These are phyloP conservation scores for Latrodectus hesperus DNA, from an alignment of 2,888 invertebrate species.

Conservation along the genomic window DNA sequence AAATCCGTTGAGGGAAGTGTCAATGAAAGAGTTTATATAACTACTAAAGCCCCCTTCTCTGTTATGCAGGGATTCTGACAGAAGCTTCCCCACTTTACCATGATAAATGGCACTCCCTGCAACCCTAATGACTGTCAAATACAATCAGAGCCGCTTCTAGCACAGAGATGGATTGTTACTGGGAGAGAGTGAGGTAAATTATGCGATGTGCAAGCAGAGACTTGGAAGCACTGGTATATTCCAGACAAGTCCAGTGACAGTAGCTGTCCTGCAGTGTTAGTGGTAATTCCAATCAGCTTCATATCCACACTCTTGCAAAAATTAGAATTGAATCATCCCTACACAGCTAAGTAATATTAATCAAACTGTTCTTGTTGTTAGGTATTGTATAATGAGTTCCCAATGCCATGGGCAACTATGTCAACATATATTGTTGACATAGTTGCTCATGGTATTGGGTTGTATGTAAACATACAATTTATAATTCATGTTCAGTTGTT, in stretches of 20 bases:
- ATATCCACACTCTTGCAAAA: background rate
- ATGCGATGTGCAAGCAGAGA: constrained; percentile 11
- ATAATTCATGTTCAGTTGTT: no score
- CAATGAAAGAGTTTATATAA: constrained; percentile 20
- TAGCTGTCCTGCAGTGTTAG: constrained; percentile 33
- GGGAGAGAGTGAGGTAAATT: constrained; percentile 37
- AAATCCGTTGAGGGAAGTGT: constrained; percentile 4
- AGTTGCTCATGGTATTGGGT: no score
- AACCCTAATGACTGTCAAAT: constrained; percentile 64
- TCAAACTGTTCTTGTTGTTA: no score
- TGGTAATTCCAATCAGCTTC: constrained; percentile 1
- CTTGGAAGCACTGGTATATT: background rate
- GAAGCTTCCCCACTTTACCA: constrained; percentile 46
- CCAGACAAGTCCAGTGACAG: constrained; percentile 9
- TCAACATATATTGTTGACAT: no score
- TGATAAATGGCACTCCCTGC: constrained; percentile 56
- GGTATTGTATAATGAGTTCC: no score
- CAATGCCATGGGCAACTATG: no score
- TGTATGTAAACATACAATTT: no score
- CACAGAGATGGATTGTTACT: constrained; percentile 54
- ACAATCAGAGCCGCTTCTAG: constrained; percentile 58
- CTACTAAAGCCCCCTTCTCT: background rate
- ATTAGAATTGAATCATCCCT: background rate
- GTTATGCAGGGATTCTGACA: constrained; percentile 9
- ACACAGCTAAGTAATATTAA: no score